These are phyloP conservation scores for Brachypalpus laphriformis DNA, from an alignment of 2,888 invertebrate genomes.

Conservation along the genomic window DNA sequence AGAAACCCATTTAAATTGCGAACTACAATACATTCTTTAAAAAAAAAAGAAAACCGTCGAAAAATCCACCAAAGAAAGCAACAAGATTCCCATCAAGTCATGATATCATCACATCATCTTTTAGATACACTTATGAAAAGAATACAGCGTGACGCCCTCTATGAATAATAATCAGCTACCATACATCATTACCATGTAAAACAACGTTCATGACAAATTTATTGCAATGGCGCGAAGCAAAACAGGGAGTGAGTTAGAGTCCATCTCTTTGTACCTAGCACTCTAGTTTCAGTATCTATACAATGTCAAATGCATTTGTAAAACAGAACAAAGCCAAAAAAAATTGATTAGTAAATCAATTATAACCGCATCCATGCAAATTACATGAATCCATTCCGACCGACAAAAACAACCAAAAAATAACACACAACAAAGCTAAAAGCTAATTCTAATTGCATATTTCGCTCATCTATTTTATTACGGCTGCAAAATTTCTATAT, in stretches of 20 bases:
- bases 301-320: conserved; percentile 59
- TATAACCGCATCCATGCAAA: conserved; percentile 28
- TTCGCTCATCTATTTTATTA: conserved; percentile 30
- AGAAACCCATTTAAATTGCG: conserved; percentile 17
- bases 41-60: neutral
- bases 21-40: neutral
- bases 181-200: conserved; percentile 52
- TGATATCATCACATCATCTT: conserved; percentile 65
- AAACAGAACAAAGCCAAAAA: conserved; percentile 11
- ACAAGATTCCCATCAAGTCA: conserved; percentile 45
- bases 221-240: conserved; percentile 32
- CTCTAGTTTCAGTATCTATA: neutral
- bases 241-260: neutral
- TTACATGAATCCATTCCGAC: conserved; percentile 22
- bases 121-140: conserved; percentile 55
- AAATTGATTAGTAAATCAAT: conserved; percentile 53
- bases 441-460: conserved; percentile 62
- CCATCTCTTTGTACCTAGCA: neutral
- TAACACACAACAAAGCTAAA: conserved; percentile 24
- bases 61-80: neutral
- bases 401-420: conserved; percentile 9
- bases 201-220: conserved; percentile 61
- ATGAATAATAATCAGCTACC: conserved; percentile 65
- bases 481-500: conserved; percentile 15
- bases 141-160: conserved; percentile 72